These are phyloP conservation scores for Taeniopygia guttata DNA, from an alignment of 2,797 vertebrate genomes.

Conservation along the genomic window DNA sequence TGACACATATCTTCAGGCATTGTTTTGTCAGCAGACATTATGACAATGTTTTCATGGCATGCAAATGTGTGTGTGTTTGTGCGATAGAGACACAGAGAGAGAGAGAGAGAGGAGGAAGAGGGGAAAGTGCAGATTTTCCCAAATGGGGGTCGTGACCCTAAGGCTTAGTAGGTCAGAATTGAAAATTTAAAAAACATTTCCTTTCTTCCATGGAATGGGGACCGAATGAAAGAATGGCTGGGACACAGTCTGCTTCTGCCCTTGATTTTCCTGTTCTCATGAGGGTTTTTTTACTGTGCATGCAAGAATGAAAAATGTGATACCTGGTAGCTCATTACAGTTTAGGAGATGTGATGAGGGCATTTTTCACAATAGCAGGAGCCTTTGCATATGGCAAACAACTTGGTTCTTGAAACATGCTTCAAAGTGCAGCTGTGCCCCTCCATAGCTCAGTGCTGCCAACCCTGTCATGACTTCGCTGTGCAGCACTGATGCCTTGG, in stretches of 20 bases:
- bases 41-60: not conserved
- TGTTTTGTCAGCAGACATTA: constrained; percentile 35
- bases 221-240: not conserved
- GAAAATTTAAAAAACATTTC: constrained; percentile 39
- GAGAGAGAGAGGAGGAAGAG: not conserved
- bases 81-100: not conserved
- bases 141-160: not conserved
- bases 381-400: not conserved
- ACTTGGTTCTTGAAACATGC: not conserved
- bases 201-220: constrained; percentile 1
- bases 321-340: not conserved
- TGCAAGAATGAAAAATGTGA: not conserved
- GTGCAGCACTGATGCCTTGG: not conserved
- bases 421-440: not conserved
- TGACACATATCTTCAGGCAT: not conserved
- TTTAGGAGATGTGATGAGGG: not conserved
- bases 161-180: constrained; percentile 7
- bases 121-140: constrained; percentile 19
- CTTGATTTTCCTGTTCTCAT: not conserved
- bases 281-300: not conserved
- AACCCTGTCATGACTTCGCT: rapidly evolving
- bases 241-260: not conserved
- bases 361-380: not conserved
- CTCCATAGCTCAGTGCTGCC: not conserved
- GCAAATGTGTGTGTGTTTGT: not conserved